Base-by-base conservation (phyloP, 2,797 vertebrate species). In the Pogonophryne albipinna region DNA sequence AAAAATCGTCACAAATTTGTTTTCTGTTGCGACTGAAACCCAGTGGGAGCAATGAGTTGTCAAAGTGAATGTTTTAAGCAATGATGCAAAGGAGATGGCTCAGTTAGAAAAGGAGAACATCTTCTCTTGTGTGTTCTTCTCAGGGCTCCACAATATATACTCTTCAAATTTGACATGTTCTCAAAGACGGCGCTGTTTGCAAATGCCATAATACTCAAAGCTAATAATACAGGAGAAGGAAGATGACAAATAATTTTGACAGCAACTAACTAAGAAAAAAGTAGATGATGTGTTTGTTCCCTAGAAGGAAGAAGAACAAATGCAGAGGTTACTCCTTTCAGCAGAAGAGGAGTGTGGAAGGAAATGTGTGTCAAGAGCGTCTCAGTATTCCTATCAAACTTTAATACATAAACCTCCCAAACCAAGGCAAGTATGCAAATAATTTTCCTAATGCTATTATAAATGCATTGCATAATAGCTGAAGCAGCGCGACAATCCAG, bases 31-130 rank as follows among this genome's bases (percentile, higher is more conserved):
- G 10, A 13, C 59, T 53, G 58, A 70, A 84, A 56, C 69, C 66
- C 34, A 13, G 49, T 3, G 59, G 69, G 73, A 70, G 20, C 44
- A 42, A 46, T 15, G 46, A 66, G 17, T 45, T 2, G 1, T 61
- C 79, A 62, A 68, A 66, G 49, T 31, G 41, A 77, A 53, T 58
- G 79, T 71, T 71, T 69, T 72, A 62, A 63, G 79, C 66, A 71
- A 56, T 64, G 65, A 87, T 74, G 62, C 52, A 23, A 66, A 71
- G 61, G 41, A 61, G 31, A 63, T 6, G 38, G 45, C 41, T 85
- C 69, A 79, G 47, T 84, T 77, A 73, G 27, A 64, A 56, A 49
- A 67, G 60, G 34, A 20, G 50, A 72, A 76, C 72, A 58, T 42
- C 41, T 71, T 23, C 42, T 4, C 31, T 31, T 63, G 13, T 45